Evolutionary conservation across 2,797 vertebrate genomes (phyloP), one percentile per base, ranked within the genome.

Genomic region (Holocentrus rufus): DNA sequence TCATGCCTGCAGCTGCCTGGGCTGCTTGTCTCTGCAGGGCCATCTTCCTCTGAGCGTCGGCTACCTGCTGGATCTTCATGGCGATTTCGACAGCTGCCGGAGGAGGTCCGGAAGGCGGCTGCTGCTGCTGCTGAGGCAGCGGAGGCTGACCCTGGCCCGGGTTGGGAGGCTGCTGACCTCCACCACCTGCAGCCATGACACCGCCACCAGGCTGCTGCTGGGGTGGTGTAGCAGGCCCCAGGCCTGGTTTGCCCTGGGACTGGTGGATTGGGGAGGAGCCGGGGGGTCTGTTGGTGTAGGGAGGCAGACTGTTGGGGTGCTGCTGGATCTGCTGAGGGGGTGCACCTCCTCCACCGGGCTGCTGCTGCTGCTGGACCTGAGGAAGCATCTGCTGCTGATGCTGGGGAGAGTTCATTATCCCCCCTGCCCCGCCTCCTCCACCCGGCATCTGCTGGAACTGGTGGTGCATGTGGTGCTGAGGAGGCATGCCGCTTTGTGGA

Each of bases 51-150:
- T 98, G 97, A 5, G 97, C 96, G 65, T 99, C 97, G 0, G 98
- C 98, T 7, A 97, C 96, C 84, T 97, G 95, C 82, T 99, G 97
- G 85, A 98, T 99, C 93, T 98, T 97, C 96, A 98, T 95, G 11
- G 98, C 97, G 65, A 98, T 97, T 86, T 99, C 97, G 68, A 98
- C 96, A 0, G 98, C 98, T 25, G 97, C 97, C 0, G 94, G 94
- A 4, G 97, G 97, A 49, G 97, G 97, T 1, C 96, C 97, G 7
- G 95, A 92, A 2, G 93, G 83, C 0, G 91, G 90, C 0, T 95
- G 95, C 52, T 86, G 87, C 5, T 86, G 90, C 59, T 91, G 92
- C 54, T 94, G 96, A 0, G 92, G 83, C 22, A 93, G 87, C 34
- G 94, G 87, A 34, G 93, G 91, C 71, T 96, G 95, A 60, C 94